Percentiles rank a stretch among this genome's conserved stretches.
These are phyloP conservation scores for Haliclona indistincta DNA, from an alignment of 37 sponge, comb jelly and placozoan genomes.

Conservation along the genomic window DNA sequence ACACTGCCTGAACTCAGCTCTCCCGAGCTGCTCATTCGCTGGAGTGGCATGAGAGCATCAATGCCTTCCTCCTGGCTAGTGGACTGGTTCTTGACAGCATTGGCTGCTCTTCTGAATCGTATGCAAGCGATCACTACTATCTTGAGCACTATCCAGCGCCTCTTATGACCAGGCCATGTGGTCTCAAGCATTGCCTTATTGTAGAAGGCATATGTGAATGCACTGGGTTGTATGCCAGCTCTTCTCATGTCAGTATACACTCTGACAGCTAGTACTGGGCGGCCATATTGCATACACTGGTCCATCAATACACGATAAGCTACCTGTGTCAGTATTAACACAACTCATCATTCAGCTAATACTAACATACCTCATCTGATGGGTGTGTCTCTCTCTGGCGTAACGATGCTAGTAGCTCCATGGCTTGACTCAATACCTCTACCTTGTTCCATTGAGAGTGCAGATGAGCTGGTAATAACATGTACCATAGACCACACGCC, in stretches of 20 bases:
- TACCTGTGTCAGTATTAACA: constrained; percentile 32
- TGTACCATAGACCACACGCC: neutral
- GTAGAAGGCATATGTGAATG: constrained; percentile 89
- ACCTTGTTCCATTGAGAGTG: constrained; percentile 73
- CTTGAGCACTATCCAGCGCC: constrained; percentile 54
- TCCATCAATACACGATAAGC: constrained; percentile 84
- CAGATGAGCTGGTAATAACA: constrained; percentile 63
- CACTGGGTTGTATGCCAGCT: constrained; percentile 81
- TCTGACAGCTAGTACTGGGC: constrained; percentile 76
- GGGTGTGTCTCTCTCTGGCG: constrained; percentile 41
- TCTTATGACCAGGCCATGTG: constrained; percentile 58
- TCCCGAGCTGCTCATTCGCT: neutral
- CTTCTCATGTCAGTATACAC: constrained; percentile 75
- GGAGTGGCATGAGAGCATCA: neutral
- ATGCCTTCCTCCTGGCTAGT: neutral
- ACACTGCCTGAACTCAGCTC: neutral
- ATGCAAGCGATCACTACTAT: constrained; percentile 63
- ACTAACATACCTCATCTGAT: constrained; percentile 50
- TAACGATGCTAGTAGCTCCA: constrained; percentile 58
- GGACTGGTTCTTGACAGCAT: neutral
- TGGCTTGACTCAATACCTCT: constrained; percentile 52
- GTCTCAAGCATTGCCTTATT: constrained; percentile 73
- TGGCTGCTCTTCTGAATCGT: constrained; percentile 19
- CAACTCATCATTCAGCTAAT: neutral
- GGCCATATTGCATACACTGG: constrained; percentile 57